These are phyloP conservation scores for Pheosia gnoma DNA, from an alignment of 2,888 invertebrate species.

Conservation along the genomic window DNA sequence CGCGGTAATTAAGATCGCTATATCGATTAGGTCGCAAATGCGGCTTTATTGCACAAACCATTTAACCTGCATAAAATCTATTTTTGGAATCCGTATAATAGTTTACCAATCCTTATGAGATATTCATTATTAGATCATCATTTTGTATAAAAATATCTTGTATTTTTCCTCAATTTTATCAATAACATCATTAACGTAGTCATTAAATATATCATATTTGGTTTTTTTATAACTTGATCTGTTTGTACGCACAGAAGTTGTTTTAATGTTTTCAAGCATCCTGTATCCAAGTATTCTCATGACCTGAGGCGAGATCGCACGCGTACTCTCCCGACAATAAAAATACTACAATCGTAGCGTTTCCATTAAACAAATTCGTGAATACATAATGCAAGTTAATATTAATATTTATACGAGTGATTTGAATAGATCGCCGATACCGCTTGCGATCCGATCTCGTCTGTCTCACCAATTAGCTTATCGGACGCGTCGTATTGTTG, in stretches of 20 bases:
- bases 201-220: no score
- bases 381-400: conserved; percentile 68
- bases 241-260: no score
- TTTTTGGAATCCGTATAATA: neutral
- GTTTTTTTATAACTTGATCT: no score
- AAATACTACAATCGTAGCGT: conserved; percentile 69
- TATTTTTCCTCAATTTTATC: no score
- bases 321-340: conserved; percentile 61
- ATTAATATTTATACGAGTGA: conserved; percentile 78
- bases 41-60: neutral
- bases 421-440: conserved; percentile 80
- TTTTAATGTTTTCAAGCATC: conserved; percentile 41
- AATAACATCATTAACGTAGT: no score
- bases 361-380: conserved; percentile 78
- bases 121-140: no score
- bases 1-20: conserved; percentile 7
- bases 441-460: conserved; percentile 48
- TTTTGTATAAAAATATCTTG: no score
- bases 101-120: no score
- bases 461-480: conserved; percentile 71
- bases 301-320: conserved; percentile 64
- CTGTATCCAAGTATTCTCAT: conserved; percentile 61
- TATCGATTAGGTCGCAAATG: neutral
- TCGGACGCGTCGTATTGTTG: conserved; percentile 43
- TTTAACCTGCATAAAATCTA: neutral